Conservation (phyloP, 2,113 vertebrate species). For the Oncorhynchus clarkii region DNA sequence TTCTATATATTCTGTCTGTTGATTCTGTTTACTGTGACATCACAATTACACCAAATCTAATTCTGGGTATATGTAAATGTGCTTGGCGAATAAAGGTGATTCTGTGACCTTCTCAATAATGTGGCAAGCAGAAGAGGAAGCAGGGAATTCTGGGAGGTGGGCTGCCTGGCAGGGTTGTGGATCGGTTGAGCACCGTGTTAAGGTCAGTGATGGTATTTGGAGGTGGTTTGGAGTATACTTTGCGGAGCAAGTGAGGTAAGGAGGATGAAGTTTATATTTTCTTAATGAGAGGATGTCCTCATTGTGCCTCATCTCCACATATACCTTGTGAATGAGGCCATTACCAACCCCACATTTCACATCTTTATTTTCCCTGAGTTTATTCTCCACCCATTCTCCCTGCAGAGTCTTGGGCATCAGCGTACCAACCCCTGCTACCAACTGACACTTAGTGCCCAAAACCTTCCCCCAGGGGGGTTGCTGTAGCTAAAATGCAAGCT, state of each 20-base stretch:
- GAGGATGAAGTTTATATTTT: neutral
- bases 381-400: neutral
- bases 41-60: too few relatives aligned
- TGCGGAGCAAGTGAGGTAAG: neutral
- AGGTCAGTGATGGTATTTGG: neutral
- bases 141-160: neutral
- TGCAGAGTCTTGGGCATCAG: slow-evolving; percentile 3
- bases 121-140: neutral
- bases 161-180: neutral
- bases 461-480: neutral
- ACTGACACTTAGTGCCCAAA: slow-evolving; percentile 33
- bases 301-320: slow-evolving; percentile 12
- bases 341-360: neutral
- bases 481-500: slow-evolving; percentile 25
- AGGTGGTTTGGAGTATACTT: neutral
- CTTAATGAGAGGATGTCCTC: slow-evolving; percentile 4
- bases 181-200: neutral
- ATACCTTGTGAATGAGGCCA: neutral
- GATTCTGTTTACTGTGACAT: too few relatives aligned
- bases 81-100: neutral
- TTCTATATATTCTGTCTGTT: too few relatives aligned
- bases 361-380: neutral
- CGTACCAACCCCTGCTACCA: slow-evolving; percentile 1
- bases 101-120: neutral
- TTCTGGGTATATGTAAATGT: neutral